Conservation (phyloP, 2,888 invertebrate genomes). For the Parnassius orleans region DNA sequence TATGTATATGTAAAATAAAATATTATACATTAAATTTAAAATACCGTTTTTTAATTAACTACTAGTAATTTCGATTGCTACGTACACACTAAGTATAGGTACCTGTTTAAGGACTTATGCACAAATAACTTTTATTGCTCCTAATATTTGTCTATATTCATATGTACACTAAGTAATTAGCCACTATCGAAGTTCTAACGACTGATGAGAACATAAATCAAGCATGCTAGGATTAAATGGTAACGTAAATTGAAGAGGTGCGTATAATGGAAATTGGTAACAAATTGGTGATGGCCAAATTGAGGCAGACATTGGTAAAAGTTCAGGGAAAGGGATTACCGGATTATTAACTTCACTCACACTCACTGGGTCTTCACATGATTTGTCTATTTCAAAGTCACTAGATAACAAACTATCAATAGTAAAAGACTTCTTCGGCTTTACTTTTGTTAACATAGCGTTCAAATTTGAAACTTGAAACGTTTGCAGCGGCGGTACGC, state of each 20-base stretch:
- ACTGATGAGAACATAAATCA: slow-evolving; percentile 35
- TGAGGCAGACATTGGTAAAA: slow-evolving; percentile 47
- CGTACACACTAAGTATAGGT: no score
- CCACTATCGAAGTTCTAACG: slow-evolving; percentile 25
- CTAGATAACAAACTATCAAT: slow-evolving; percentile 92
- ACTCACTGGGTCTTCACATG: slow-evolving; percentile 42
- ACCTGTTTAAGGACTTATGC: no score
- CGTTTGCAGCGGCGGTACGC: slow-evolving; percentile 42
- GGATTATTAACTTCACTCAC: neutral
- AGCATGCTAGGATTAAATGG: slow-evolving; percentile 42
- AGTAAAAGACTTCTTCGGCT: slow-evolving; percentile 87
- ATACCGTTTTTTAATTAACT: no score
- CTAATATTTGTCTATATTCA: no score
- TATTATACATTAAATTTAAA: no score
- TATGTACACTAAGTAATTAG: no score
- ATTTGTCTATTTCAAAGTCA: slow-evolving; percentile 65
- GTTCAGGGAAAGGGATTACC: slow-evolving; percentile 39
- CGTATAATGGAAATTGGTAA: slow-evolving; percentile 40
- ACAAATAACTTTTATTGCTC: no score
- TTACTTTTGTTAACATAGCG: slow-evolving; percentile 34
- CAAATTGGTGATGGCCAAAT: slow-evolving; percentile 44
- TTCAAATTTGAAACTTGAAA: slow-evolving; percentile 39
- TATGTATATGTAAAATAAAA: no score
- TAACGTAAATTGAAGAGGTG: slow-evolving; percentile 42
- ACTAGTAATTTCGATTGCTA: no score